Evolutionary conservation across 2,113 vertebrate genomes (phyloP), one percentile per base, ranked within the genome.

Genomic region (Lophotis ruficrista): DNA sequence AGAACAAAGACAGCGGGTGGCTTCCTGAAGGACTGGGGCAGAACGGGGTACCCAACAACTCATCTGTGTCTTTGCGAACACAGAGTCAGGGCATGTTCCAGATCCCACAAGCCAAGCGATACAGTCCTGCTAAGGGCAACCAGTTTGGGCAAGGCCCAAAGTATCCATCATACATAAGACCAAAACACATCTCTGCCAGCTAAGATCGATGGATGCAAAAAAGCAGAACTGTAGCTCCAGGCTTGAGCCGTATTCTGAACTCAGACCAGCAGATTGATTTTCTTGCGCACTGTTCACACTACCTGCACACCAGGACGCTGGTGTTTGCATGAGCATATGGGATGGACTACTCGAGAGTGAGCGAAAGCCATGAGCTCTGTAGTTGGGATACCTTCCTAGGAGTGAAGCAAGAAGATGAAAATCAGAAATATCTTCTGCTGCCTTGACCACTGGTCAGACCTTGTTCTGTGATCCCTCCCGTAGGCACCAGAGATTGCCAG

Each of bases 261-360:
- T 50, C 25, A 10, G 12, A n/a, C 28, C 45, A 24, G 27, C 8
- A 80, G 19, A 20, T 0, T 30, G 28, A 13, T 66, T 71, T 83
- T 54, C 41, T 50, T 70, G 33, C 23, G 12, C 13, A 5, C 7
- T 4, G 7, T 69, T 37, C 54, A 33, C 28, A 38, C 27, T 24
- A 4, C 28, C 47, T n/a, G 51, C n/a, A 45, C 18, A 35, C 56
- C 35, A 47, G 48, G 31, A 54, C 28, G 18, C 5, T 3, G 47
- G 23, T 17, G 33, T 22, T 23, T 4, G 1, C 12, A 0, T 0
- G 28, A 68, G 31, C 9, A 25, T 4, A 4, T 3, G 9, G 33
- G 19, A 64, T 15, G 30, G 53, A 31, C 20, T 51, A 12, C 28
- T 54, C 5, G 3, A 81, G 50, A 78, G 4, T 0, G 7, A 57